A percentile compares a stretch with the other conserved stretches of the same genome.
Conservation (phyloP, 2,797 vertebrate species). For the Poliocrania exsul region DNA sequence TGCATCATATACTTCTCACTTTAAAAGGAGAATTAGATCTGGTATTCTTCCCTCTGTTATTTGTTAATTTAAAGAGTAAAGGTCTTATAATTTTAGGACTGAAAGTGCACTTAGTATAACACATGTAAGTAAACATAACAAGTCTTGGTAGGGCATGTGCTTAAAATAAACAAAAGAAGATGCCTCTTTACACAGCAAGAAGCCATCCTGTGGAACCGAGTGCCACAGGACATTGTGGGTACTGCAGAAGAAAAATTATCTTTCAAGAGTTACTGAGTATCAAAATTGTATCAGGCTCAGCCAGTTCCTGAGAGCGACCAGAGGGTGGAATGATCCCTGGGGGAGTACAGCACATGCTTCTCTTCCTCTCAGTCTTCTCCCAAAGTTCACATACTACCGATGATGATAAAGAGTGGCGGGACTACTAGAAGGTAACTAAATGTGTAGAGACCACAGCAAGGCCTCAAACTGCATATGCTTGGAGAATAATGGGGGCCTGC, state of each 20-base stretch:
- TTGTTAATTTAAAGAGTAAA: neutral
- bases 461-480: neutral
- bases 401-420: neutral
- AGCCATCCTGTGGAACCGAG: neutral
- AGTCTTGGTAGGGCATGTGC: neutral
- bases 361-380: neutral
- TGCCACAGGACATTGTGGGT: fast-evolving
- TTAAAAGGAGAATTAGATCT: neutral
- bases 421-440: neutral
- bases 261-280: neutral
- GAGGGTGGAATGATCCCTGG: neutral
- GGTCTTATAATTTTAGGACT: neutral
- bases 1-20: neutral
- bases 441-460: neutral
- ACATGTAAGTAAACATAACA: neutral
- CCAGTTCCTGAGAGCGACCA: neutral
- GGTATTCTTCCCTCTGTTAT: neutral
- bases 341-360: fast-evolving
- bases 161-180: neutral
- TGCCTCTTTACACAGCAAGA: neutral
- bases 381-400: neutral
- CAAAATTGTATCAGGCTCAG: neutral
- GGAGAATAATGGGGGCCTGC: neutral
- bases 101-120: neutral
- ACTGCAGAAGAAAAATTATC: neutral